phyloP scores from a whole-genome alignment of 2,113 vertebrate species.

The Thymallus thymallus region DNA sequence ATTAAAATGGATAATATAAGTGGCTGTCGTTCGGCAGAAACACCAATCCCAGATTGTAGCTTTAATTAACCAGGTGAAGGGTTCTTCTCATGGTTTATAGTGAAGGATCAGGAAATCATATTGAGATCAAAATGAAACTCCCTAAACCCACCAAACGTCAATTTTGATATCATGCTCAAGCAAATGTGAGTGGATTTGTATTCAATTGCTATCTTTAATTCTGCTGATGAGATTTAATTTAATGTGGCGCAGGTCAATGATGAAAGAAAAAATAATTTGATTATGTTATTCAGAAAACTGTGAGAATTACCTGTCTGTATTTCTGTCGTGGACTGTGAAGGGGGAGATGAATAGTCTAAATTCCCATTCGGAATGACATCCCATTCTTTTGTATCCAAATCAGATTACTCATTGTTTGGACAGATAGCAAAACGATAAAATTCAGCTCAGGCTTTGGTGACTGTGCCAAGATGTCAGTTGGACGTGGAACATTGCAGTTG shows the following conservation, averaged over 20 bases:
- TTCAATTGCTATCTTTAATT: conserved; percentile 75
- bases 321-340: conserved; percentile 37
- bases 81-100: conserved; percentile 56
- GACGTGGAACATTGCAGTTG: conserved; percentile 20
- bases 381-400: conserved; percentile 56
- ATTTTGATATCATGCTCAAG: conserved; percentile 70
- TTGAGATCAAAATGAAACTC: conserved; percentile 69
- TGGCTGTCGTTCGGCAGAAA: too few relatives aligned
- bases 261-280: conserved; percentile 50
- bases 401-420: conserved; percentile 61
- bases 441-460: conserved; percentile 35
- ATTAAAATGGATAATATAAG: too few relatives aligned
- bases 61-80: conserved; percentile 45
- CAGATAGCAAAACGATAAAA: conserved; percentile 58
- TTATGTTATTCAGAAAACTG: conserved; percentile 61
- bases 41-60: too few relatives aligned
- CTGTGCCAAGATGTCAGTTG: conserved; percentile 17
- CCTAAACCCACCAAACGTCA: conserved; percentile 63
- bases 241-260: conserved; percentile 57
- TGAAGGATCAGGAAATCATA: conserved; percentile 66
- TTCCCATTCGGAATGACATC: conserved; percentile 48
- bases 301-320: conserved; percentile 47
- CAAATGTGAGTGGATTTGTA: conserved; percentile 73
- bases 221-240: conserved; percentile 60
- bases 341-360: conserved; percentile 32